Conservation (phyloP, 2,797 vertebrate genomes). For the Sebastes alutus region DNA sequence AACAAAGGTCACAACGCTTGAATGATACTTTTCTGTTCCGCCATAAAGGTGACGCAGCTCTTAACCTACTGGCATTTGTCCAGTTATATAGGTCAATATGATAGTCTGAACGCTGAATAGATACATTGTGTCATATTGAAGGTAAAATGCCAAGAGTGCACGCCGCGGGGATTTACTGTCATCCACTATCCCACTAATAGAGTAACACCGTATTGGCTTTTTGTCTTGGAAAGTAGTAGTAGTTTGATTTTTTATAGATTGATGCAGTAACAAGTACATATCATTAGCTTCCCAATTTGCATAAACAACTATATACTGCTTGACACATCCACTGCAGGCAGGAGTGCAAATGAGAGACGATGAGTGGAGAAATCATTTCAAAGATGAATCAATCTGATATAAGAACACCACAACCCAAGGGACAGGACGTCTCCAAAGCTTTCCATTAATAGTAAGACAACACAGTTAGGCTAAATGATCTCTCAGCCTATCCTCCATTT, state of each 20-base stretch:
- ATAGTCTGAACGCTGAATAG: constrained; percentile 58
- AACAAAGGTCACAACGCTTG: constrained; percentile 50
- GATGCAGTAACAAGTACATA: constrained; percentile 37
- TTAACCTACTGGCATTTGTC: constrained; percentile 63
- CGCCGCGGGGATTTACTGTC: constrained; percentile 65
- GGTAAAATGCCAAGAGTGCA: constrained; percentile 70
- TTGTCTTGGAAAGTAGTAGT: constrained; percentile 24
- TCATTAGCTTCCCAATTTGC: constrained; percentile 50
- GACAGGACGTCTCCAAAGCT: constrained; percentile 42
- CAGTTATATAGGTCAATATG: constrained; percentile 65
- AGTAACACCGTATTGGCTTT: constrained; percentile 53
- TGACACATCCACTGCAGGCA: constrained; percentile 42
- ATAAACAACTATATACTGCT: constrained; percentile 35
- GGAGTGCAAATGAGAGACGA: constrained; percentile 41
- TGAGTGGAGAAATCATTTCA: constrained; percentile 46
- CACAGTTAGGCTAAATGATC: constrained; percentile 28
- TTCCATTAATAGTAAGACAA: constrained; percentile 64
- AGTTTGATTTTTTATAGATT: constrained; percentile 21
- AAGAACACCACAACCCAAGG: constrained; percentile 27
- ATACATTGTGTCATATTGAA: constrained; percentile 58
- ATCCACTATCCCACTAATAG: constrained; percentile 59
- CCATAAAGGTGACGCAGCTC: constrained; percentile 49
- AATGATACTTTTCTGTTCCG: constrained; percentile 23
- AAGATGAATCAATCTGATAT: constrained; percentile 59
- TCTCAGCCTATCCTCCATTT: constrained; percentile 1